Percentiles rank a stretch among this genome's conserved stretches.
Conservation (phyloP, 2,888 invertebrate genomes). For the Cacoxenus indagator region DNA sequence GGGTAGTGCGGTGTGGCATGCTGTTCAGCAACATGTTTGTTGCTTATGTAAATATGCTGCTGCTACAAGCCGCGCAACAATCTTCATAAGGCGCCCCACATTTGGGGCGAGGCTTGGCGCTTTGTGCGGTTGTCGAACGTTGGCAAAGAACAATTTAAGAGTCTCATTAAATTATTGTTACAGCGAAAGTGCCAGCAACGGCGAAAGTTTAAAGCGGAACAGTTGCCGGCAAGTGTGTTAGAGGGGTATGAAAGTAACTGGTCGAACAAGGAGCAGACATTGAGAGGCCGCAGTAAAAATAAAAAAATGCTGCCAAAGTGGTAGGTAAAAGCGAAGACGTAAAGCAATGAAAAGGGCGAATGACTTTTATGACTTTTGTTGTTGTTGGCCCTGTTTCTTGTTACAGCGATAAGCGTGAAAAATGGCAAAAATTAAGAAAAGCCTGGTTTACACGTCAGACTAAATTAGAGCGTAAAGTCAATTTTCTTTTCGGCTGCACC, state of each 20-base stretch:
- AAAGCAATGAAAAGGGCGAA: conserved; percentile 22
- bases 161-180: conserved; percentile 65
- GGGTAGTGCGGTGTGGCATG: too few species aligned
- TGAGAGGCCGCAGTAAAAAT: not conserved
- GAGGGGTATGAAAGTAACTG: too few species aligned
- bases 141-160: conserved; percentile 58
- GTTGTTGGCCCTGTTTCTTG: not conserved
- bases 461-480: conserved; percentile 63
- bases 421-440: conserved; percentile 61
- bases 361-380: conserved; percentile 14
- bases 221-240: conserved; percentile 29
- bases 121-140: conserved; percentile 53
- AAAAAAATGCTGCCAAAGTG: not conserved
- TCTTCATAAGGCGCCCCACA: not conserved
- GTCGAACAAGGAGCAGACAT: too few species aligned
- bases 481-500: conserved; percentile 56
- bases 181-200: conserved; percentile 46
- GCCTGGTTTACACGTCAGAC: conserved; percentile 49
- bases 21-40: not conserved
- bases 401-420: conserved; percentile 58
- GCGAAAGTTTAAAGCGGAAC: conserved; percentile 36
- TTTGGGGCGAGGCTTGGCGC: not conserved
- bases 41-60: conserved; percentile 15
- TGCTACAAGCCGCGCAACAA: not conserved
- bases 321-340: not conserved